Percentiles rank a stretch among this genome's conserved stretches.
Evolutionary conservation across 2,888 invertebrate genomes (phyloP).

Genomic region (Drosophila colorata): DNA sequence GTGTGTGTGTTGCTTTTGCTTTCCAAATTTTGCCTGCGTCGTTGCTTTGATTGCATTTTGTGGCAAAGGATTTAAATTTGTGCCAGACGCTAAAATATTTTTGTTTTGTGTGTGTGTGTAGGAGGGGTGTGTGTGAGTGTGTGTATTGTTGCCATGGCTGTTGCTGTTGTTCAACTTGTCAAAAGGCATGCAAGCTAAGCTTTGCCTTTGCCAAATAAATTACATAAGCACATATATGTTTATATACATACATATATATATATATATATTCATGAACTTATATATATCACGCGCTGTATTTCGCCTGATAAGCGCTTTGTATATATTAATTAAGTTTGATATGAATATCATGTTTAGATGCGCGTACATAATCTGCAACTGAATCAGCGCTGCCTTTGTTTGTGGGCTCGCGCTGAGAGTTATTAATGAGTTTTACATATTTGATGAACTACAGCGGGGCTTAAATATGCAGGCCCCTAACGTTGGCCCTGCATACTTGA

Average conservation of each 20-base stretch:
- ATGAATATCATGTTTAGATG: slow-evolving; percentile 1
- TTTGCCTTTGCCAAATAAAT: slow-evolving; percentile 57
- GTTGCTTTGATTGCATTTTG: slow-evolving; percentile 69
- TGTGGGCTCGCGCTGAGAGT: slow-evolving; percentile 46
- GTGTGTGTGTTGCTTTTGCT: slow-evolving; percentile 37
- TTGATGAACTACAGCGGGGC: slow-evolving; percentile 67
- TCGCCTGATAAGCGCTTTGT: slow-evolving; percentile 56
- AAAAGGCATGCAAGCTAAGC: slow-evolving; percentile 57
- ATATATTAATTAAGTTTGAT: slow-evolving; percentile 58
- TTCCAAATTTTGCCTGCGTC: slow-evolving; percentile 50
- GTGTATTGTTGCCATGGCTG: slow-evolving; percentile 68
- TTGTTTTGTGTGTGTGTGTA: slow-evolving; percentile 10
- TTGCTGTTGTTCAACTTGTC: slow-evolving; percentile 70
- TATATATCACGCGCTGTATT: slow-evolving; percentile 28
- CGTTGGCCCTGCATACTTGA: slow-evolving; percentile 71
- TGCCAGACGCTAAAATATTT: slow-evolving; percentile 23
- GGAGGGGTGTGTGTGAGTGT: background rate
- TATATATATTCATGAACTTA: too few relatives aligned
- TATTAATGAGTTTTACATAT: slow-evolving; percentile 71
- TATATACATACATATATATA: slow-evolving; percentile 37
- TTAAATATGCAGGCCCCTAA: slow-evolving; percentile 64
- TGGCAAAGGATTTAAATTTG: slow-evolving; percentile 57
- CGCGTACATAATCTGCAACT: slow-evolving; percentile 1
- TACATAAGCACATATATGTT: slow-evolving; percentile 57
- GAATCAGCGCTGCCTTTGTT: slow-evolving; percentile 18